Evolutionary conservation across 2,888 invertebrate genomes (phyloP).

Genomic region (Thalpophila matura): DNA sequence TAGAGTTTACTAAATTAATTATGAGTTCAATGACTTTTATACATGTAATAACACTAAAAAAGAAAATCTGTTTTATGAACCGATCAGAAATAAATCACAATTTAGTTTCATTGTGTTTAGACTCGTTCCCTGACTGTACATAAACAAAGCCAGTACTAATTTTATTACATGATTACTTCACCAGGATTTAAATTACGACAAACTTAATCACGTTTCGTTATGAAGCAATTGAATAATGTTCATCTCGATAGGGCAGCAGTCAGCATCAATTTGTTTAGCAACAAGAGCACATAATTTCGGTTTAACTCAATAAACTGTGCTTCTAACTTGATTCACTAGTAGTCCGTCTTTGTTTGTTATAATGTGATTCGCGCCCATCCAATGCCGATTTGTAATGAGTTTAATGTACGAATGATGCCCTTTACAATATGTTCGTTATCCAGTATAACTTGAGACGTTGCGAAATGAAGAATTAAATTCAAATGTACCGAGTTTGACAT

Average conservation of each 20-base stretch:
- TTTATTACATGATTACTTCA: background rate
- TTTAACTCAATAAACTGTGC: slow-evolving; percentile 82
- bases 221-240: slow-evolving; percentile 61
- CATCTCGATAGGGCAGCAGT: slow-evolving; percentile 26
- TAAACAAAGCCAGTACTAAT: background rate
- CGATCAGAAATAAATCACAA: background rate
- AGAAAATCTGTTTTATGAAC: no score
- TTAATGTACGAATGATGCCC: slow-evolving; percentile 81
- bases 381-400: slow-evolving; percentile 86
- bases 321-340: slow-evolving; percentile 79
- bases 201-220: slow-evolving; percentile 66
- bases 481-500: slow-evolving; percentile 1
- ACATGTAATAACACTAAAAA: no score
- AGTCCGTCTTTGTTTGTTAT: slow-evolving; percentile 78
- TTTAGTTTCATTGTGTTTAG: background rate
- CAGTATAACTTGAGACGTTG: slow-evolving; percentile 17
- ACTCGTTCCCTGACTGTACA: background rate
- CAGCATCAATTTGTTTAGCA: slow-evolving; percentile 71
- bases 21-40: no score
- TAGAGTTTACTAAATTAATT: no score
- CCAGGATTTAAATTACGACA: slow-evolving; percentile 39
- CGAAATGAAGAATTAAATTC: slow-evolving; percentile 1
- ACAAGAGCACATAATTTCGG: slow-evolving; percentile 85
- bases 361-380: slow-evolving; percentile 83
- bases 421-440: slow-evolving; percentile 10